phyloP scores from a whole-genome alignment of 2,797 vertebrate species.

The Melanotaenia trifasciata region DNA sequence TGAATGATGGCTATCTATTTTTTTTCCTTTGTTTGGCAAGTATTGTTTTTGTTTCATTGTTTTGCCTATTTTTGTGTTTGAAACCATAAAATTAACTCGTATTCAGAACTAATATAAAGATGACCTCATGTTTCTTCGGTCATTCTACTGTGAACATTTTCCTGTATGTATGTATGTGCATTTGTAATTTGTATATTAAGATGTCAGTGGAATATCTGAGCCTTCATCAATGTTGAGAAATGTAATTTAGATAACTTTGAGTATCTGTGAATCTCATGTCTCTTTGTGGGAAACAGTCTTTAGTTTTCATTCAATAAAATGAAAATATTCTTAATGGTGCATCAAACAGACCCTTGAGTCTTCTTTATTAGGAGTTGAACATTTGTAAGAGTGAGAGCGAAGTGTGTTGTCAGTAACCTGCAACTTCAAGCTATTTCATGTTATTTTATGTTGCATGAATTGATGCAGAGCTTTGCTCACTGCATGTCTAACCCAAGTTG shows the following conservation, averaged over 20 bases:
- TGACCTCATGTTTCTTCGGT: conserved; percentile 61
- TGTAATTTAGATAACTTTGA: conserved; percentile 52
- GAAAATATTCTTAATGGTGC: conserved; percentile 67
- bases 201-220: conserved; percentile 58
- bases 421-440: conserved; percentile 25
- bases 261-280: conserved; percentile 63
- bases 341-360: conserved; percentile 74
- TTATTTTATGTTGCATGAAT: conserved; percentile 58
- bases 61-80: conserved; percentile 58
- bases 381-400: conserved; percentile 39
- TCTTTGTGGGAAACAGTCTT: conserved; percentile 60
- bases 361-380: conserved; percentile 65
- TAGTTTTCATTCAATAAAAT: conserved; percentile 76
- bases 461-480: conserved; percentile 52
- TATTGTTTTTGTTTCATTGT: conserved; percentile 68
- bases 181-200: conserved; percentile 59
- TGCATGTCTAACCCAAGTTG: conserved; percentile 68
- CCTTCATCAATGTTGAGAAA: conserved; percentile 39
- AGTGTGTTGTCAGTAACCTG: conserved; percentile 28
- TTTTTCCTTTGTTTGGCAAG: conserved; percentile 58
- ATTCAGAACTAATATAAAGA: conserved; percentile 48
- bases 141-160: conserved; percentile 59
- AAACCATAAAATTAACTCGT: conserved; percentile 43
- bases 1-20: conserved; percentile 71
- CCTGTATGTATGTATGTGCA: conserved; percentile 43